Base-by-base conservation (phyloP, 1,140 invertebrate species). In the Bombus sylvicola region DNA sequence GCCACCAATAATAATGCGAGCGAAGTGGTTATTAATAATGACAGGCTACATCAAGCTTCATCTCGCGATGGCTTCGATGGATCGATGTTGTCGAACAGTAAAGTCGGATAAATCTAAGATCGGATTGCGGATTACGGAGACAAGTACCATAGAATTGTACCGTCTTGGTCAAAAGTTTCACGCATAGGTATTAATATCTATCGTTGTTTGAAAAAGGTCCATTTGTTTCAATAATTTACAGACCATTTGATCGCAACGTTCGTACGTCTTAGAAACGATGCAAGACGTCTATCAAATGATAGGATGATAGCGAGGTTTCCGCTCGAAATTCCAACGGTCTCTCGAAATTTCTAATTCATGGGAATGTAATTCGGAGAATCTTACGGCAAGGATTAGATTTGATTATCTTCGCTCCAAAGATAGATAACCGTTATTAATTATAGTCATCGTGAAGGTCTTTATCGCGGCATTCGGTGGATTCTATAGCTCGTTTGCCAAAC, bases 401-500 rank as follows among this genome's bases (percentile, higher is more conserved):
- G 78, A 39, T 69, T 37, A 34, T 39, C 83, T 64, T 64, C 12
- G 39, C 3, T 2, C 0, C 13, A 13, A 31, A 9, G 28, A 34
- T 73, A 12, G 59, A 66, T 66, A 57, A 57, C 34, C 10, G 84
- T 85, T 89, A 90, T 91, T 88, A 91, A 85, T 89, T 83, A 83
- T 57, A 41, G 66, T 85, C 76, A 87, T 85, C 87, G 86, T 37
- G 62, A 76, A 85, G 78, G 81, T 78, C 82, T 91, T 86, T 59
- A 66, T 69, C 62, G 75, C 39, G 71, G 39, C 53, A 64, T 76
- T 64, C 43, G 41, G 15, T 53, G 47, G 34, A 86, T 73, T 64
- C 62, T 59, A 18, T 18, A 18, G 5, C n/a, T 66, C 85, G 72
- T 87, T 75, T 88, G 83, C 72, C 25, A 81, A 66, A 89, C 73